Evolutionary conservation across 2,797 vertebrate genomes (phyloP), one percentile per base, ranked within the genome.

Genomic region (Poeciliopsis presidionis): DNA sequence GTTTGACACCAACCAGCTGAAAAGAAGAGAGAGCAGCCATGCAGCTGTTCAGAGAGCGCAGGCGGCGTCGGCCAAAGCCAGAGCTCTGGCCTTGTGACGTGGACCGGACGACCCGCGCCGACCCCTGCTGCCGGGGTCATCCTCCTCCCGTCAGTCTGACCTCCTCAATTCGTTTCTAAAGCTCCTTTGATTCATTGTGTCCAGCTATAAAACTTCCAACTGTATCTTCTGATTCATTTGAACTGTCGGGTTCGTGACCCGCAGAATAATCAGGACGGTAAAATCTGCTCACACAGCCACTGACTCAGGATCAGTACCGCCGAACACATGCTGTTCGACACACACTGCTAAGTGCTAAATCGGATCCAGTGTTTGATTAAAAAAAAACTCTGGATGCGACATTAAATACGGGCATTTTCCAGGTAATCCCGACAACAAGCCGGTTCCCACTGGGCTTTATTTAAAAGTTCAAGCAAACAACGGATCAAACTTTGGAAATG

Each of bases 1-100:
- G 87, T 98, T 98, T 61, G 97, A 98, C 90, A 96, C 95, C 93
- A 97, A 96, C 92, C 96, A 96, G 94, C 95, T 97, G 81, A 89
- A 92, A 77, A 94, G 95, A 86, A 92, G 93, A 11, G 97, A 97
- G 94, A 96, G 94, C 89, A 96, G 96, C 82, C 92, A 96, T 0
- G 94, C 87, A 0, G 88, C 96, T 7, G 94, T 97, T 72, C 96
- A 97, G 94, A 93, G 95, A 81, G 97, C 97, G 0, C 96, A 97
- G 90, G 95, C 95, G 0, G 96, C 96, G 4, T 96, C 97, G 75
- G 95, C 96, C 87, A 96, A 96, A 45, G 97, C 97, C 80, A 94
- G 96, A 71, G 94, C 92, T 39, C 96, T 98, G 87, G 91, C 95
- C 7, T 95, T 94, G 18, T 98, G 96, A 97, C 49, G 14, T 4